These are phyloP conservation scores for Etheostoma spectabile DNA, from an alignment of 2,113 vertebrate genomes.

Conservation along the genomic window DNA sequence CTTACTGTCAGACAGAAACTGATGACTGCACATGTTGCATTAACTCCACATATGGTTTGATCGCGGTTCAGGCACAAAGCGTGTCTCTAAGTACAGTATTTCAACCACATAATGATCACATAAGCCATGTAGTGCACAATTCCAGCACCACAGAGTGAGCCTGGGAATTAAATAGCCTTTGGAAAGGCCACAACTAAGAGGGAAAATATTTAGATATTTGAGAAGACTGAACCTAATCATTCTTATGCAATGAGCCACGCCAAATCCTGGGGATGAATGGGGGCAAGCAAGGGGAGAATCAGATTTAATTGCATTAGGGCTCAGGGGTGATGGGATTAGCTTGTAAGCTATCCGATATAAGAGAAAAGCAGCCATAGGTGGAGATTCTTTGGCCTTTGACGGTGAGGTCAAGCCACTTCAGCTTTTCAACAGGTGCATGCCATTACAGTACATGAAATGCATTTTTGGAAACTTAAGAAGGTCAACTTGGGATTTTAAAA, in stretches of 20 bases:
- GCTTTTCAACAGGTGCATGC: slow-evolving; percentile 38
- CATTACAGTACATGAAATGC: slow-evolving; percentile 41
- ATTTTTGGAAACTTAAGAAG: slow-evolving; percentile 25
- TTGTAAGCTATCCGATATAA: slow-evolving; percentile 62
- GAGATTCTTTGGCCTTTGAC: slow-evolving; percentile 45
- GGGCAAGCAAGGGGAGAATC: slow-evolving; percentile 58
- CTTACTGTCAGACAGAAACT: not conserved
- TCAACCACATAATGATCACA: not conserved
- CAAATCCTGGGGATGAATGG: slow-evolving; percentile 73
- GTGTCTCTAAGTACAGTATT: not conserved
- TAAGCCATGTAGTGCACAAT: not conserved
- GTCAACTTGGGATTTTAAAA: slow-evolving; percentile 14
- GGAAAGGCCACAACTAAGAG: slow-evolving; percentile 40
- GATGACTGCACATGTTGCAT: not conserved
- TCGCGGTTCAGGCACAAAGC: not conserved
- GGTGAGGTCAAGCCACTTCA: slow-evolving; percentile 15
- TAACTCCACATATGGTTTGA: slow-evolving; percentile 6
- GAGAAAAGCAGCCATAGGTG: slow-evolving; percentile 42
- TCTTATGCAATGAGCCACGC: slow-evolving; percentile 63
- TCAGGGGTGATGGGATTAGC: slow-evolving; percentile 77
- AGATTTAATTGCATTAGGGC: slow-evolving; percentile 77
- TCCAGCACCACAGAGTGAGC: not conserved
- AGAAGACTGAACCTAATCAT: slow-evolving; percentile 58
- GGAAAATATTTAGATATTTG: slow-evolving; percentile 60
- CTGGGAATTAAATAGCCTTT: slow-evolving; percentile 24